Evolutionary conservation across 2,888 invertebrate genomes (phyloP).

Genomic region (Epinotia nisella): DNA sequence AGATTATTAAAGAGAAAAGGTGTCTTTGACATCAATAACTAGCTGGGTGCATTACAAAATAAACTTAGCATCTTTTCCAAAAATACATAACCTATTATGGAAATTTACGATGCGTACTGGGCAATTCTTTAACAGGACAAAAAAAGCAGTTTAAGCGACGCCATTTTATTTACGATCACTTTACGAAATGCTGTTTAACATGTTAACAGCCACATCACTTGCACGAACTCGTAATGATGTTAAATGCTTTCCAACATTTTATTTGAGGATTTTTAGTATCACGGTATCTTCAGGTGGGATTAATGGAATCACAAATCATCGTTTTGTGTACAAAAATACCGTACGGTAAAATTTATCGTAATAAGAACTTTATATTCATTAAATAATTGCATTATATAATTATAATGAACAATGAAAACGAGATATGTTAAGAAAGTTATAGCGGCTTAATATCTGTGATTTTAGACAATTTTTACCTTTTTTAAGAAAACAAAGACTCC

Average conservation of each 20-base stretch:
- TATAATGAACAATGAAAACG: too few species aligned
- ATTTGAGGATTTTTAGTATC: neutral
- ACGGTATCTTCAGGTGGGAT: neutral
- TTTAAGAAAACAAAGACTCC: too few species aligned
- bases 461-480: too few species aligned
- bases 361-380: too few species aligned
- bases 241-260: neutral
- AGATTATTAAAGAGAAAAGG: slow-evolving; percentile 33
- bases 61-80: slow-evolving; percentile 28
- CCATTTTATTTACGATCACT: slow-evolving; percentile 48
- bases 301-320: neutral
- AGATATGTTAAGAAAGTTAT: too few species aligned
- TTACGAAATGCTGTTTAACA: slow-evolving; percentile 37
- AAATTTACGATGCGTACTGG: slow-evolving; percentile 43
- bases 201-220: slow-evolving; percentile 33
- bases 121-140: slow-evolving; percentile 44
- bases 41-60: slow-evolving; percentile 12
- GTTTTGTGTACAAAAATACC: neutral
- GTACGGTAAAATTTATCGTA: neutral
- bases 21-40: slow-evolving; percentile 16
- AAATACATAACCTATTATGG: slow-evolving; percentile 45
- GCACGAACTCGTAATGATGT: neutral
- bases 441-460: too few species aligned
- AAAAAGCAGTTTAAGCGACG: slow-evolving; percentile 46
- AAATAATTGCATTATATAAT: too few species aligned